Percentiles rank a stretch among this genome's conserved stretches.
Evolutionary conservation across 2,888 invertebrate species (phyloP).

Genomic region (Maniola hyperantus): DNA sequence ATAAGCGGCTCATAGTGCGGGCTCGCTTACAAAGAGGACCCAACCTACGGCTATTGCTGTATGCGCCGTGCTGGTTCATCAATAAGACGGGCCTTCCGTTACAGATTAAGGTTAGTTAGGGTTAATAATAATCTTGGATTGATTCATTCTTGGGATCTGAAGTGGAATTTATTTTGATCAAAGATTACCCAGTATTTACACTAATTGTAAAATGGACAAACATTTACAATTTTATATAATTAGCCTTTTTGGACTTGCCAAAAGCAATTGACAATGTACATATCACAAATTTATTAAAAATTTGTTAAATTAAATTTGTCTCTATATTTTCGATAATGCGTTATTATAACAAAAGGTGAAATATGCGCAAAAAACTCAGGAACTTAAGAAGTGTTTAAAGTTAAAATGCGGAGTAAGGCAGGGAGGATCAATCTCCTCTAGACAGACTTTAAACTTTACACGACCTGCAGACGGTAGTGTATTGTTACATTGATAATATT

Average conservation of each 20-base stretch:
- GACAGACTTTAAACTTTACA: no score
- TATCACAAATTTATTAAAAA: background rate
- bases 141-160: background rate
- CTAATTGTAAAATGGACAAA: no score
- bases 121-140: background rate
- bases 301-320: background rate
- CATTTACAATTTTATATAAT: background rate
- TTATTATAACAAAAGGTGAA: no score
- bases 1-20: slow-evolving; percentile 86
- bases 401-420: no score
- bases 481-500: no score
- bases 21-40: slow-evolving; percentile 83
- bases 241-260: background rate
- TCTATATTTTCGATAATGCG: no score
- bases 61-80: slow-evolving; percentile 94
- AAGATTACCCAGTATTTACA: no score
- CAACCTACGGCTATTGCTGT: slow-evolving; percentile 86
- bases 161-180: no score
- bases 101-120: slow-evolving; percentile 85
- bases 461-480: no score
- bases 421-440: no score
- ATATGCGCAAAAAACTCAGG: no score
- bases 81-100: slow-evolving; percentile 94
- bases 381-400: no score
- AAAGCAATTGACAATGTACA: background rate